These are phyloP conservation scores for Ochropleura leucogaster DNA, from an alignment of 2,888 invertebrate species.

Conservation along the genomic window DNA sequence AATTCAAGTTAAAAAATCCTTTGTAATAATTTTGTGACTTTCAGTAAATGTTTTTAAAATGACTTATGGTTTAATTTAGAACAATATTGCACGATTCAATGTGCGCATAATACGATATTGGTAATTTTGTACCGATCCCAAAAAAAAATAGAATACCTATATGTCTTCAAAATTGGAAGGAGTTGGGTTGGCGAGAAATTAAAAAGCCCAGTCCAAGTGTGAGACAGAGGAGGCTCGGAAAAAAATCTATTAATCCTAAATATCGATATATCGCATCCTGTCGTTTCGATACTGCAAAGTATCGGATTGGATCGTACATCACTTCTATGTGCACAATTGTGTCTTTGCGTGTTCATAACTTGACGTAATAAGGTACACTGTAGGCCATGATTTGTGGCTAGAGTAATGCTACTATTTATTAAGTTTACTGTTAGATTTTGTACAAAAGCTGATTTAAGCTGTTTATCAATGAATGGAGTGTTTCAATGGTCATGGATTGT, in stretches of 20 bases:
- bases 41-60: neutral
- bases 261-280: neutral
- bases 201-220: neutral
- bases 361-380: slow-evolving; percentile 55
- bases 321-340: slow-evolving; percentile 53
- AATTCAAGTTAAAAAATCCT: neutral
- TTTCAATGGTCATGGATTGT: slow-evolving; percentile 28
- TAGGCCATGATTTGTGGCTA: slow-evolving; percentile 46
- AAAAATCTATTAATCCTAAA: neutral
- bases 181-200: neutral
- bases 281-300: neutral
- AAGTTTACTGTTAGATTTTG: slow-evolving; percentile 53
- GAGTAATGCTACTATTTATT: slow-evolving; percentile 33
- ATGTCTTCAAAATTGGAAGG: neutral
- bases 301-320: neutral
- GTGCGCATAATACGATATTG: neutral
- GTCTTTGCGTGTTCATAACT: slow-evolving; percentile 64
- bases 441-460: slow-evolving; percentile 46
- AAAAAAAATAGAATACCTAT: neutral
- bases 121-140: neutral
- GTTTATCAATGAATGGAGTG: slow-evolving; percentile 31
- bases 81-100: neutral
- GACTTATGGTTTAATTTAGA: neutral
- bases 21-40: neutral
- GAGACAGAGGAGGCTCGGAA: neutral